Base-by-base conservation (phyloP, 23 tunicate genomes). In the Trididemnum clinides region DNA sequence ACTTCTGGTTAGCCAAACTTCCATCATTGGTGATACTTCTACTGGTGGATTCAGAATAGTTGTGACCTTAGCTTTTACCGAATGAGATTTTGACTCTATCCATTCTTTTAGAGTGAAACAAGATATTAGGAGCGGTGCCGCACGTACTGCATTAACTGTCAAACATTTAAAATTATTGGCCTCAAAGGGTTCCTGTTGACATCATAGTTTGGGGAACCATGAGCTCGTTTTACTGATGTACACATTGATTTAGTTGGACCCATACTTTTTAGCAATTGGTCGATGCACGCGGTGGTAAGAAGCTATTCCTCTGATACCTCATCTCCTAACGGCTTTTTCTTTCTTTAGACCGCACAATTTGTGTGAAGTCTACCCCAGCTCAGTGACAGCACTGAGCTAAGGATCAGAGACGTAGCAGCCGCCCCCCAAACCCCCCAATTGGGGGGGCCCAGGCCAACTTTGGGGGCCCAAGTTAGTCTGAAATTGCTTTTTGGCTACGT, bases 281-380 rank as follows among this genome's bases (percentile, higher is more conserved):
- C 84, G 71, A 29, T 80, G 33, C 34, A 54, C 71, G 64, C 71
- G 71, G 4, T 80, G 71, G 71, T 33, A 31, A 25, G 84, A 57
- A 32, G 84, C 71, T 30, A 57, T 80, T 10, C 71, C 84, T 18
- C 29, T 80, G 36, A 70, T 54, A 44, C 28, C 4, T 57, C 71
- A 21, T 34, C 33, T 33, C 71, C 71, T 1, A 33, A 57, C 64
- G 71, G 71, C 15, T 80, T 80, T 64, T 25, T 57, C 19, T 23
- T 80, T 15, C 84, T 57, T 35, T 57, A 49, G 71, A 64, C 58
- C 10, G 63, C 82, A 15, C 51, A 49, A 0, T 80, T 57, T 33
- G 84, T 70, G 33, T 57, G 71, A 70, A n/a, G n/a, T n/a, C n/a
- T n/a, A n/a, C n/a, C n/a, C n/a, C n/a, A n/a, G n/a, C n/a, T n/a